These are phyloP conservation scores for Meloe dianella DNA, from an alignment of 2,888 invertebrate genomes.

Conservation along the genomic window DNA sequence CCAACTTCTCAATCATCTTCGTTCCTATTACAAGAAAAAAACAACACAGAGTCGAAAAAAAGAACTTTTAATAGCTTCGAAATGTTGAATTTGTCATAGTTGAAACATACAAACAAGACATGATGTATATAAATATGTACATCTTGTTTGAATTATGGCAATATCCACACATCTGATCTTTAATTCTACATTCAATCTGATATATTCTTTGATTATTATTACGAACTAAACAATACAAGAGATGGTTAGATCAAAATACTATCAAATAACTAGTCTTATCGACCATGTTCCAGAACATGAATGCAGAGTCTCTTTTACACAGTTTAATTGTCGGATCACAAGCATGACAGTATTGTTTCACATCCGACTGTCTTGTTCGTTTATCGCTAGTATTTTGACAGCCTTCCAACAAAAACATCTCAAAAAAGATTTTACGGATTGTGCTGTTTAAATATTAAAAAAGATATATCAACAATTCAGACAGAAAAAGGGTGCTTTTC, in stretches of 20 bases:
- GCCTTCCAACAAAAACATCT: not conserved
- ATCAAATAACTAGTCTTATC: not conserved
- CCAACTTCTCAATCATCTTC: not conserved
- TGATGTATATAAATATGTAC: not conserved
- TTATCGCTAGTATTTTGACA: not conserved
- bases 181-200: not conserved
- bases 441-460: not conserved
- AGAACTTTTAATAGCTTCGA: not conserved
- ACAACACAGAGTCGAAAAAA: not conserved
- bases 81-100: not conserved
- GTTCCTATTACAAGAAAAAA: not conserved
- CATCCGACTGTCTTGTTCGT: not conserved
- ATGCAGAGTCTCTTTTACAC: not conserved
- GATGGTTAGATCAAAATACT: not conserved
- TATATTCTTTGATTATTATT: not conserved
- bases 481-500: not conserved
- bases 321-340: slow-evolving; percentile 10
- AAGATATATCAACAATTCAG: not conserved
- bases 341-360: slow-evolving; percentile 13
- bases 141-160: not conserved
- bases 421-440: not conserved
- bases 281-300: not conserved
- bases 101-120: not conserved
- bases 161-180: not conserved
- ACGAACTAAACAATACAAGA: not conserved